Conservation (phyloP, 2,113 vertebrate genomes). For the Acinonyx jubatus region DNA sequence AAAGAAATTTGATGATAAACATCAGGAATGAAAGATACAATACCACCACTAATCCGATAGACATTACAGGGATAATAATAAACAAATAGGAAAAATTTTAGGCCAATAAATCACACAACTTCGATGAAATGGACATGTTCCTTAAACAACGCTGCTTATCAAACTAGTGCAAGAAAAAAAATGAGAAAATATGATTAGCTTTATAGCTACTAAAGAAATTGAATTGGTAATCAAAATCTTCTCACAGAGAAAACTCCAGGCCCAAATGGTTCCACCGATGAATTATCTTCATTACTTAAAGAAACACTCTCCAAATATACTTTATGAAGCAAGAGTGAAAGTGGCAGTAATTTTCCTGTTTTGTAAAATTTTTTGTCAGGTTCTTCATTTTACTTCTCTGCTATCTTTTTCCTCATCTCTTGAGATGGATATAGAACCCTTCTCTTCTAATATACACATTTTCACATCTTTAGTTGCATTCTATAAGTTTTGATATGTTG, state of each 20-base stretch:
- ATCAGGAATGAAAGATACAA: neutral
- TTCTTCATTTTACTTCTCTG: neutral
- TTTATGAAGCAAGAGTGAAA: neutral
- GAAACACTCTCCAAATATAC: neutral
- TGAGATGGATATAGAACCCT: neutral
- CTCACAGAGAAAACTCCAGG: neutral
- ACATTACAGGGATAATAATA: neutral
- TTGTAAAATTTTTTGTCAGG: neutral
- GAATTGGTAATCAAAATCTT: neutral
- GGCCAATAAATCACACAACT: neutral
- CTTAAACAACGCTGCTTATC: neutral
- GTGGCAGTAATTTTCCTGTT: neutral
- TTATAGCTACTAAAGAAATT: neutral
- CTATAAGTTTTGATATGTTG: neutral
- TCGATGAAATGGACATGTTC: neutral
- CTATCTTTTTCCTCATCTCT: neutral
- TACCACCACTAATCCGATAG: neutral
- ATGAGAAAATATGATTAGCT: neutral
- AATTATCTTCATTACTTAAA: neutral
- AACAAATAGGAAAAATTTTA: neutral
- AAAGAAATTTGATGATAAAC: neutral
- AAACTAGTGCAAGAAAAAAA: neutral
- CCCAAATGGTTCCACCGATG: neutral
- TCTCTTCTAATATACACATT: neutral
- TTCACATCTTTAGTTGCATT: neutral